Conservation (phyloP, 2,113 vertebrate genomes). For the Otocyon megalotis region DNA sequence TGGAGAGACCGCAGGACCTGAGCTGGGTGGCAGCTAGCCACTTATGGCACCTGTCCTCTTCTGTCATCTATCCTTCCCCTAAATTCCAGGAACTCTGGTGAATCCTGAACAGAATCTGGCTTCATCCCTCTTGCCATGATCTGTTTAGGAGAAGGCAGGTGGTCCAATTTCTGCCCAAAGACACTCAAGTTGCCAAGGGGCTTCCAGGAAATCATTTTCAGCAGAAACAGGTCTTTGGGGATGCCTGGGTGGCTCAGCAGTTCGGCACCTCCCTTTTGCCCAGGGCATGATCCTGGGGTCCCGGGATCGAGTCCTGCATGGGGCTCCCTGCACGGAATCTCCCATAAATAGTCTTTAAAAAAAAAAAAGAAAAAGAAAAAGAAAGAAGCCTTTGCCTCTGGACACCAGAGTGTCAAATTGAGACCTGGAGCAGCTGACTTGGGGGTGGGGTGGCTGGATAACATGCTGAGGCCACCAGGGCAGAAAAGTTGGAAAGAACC, state of each 20-base stretch:
- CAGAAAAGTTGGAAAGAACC: neutral
- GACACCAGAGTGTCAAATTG: neutral
- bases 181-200: neutral
- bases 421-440: neutral
- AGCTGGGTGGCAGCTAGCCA: neutral
- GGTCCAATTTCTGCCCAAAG: neutral
- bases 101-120: neutral
- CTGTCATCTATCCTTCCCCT: neutral
- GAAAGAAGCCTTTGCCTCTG: neutral
- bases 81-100: neutral
- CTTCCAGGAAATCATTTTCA: neutral
- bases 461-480: neutral
- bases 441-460: neutral
- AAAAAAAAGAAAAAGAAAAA: too few species aligned
- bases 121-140: neutral
- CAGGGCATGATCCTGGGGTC: too few species aligned
- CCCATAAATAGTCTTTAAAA: too few species aligned
- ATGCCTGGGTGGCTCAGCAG: too few species aligned
- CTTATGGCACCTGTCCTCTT: neutral
- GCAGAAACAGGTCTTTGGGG: neutral
- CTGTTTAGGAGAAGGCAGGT: neutral
- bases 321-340: too few species aligned
- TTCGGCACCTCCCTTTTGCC: too few species aligned
- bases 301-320: too few species aligned
- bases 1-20: neutral